Evolutionary conservation across 2,113 vertebrate species (phyloP).

Genomic region (Clarias macrocephalus): DNA sequence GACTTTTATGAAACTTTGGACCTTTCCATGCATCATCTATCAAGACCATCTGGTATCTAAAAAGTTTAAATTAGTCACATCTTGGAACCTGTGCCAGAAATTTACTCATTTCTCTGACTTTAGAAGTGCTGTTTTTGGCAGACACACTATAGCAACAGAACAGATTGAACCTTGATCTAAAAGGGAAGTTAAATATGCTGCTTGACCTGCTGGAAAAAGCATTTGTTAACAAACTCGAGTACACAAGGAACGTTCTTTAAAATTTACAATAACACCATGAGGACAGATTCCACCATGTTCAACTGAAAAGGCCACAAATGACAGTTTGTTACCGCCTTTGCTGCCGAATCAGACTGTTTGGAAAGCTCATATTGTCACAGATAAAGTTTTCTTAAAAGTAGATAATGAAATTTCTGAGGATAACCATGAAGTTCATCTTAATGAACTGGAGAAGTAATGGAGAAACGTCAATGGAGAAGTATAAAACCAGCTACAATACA

Average conservation of each 20-base stretch:
- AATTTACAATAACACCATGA: no score
- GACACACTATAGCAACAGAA: background rate
- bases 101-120: background rate
- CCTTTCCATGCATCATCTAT: background rate
- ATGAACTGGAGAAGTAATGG: no score
- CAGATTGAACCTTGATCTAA: background rate
- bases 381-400: background rate
- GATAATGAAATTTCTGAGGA: background rate
- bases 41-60: background rate
- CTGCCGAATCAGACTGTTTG: background rate
- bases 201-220: background rate
- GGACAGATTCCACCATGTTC: background rate
- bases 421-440: background rate
- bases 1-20: background rate
- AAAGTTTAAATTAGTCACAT: background rate
- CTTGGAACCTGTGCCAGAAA: background rate
- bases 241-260: no score
- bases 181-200: background rate
- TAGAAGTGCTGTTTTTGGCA: background rate
- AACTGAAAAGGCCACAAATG: background rate
- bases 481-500: no score
- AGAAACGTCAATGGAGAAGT: no score
- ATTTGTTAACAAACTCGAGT: background rate
- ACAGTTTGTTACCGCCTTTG: background rate
- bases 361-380: background rate